Conservation (phyloP, 2,888 invertebrate species). For the Chesias legatella region DNA sequence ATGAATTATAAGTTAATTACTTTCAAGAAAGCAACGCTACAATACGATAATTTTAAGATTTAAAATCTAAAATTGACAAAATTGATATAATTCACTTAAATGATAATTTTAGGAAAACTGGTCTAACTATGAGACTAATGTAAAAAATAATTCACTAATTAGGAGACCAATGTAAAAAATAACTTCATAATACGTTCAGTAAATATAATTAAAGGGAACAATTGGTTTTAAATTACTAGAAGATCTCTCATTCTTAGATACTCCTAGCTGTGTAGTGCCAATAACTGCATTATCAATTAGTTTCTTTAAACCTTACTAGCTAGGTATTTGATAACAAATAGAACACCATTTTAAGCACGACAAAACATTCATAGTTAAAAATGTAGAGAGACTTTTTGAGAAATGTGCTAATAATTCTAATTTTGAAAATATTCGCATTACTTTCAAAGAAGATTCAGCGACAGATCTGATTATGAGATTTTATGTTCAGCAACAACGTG, state of each 20-base stretch:
- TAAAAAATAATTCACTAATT: constrained; percentile 41
- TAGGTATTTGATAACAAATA: constrained; percentile 81
- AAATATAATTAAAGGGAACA: no score
- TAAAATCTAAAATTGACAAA: constrained; percentile 80
- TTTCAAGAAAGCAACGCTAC: constrained; percentile 46
- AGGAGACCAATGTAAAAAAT: no score
- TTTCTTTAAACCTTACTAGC: constrained; percentile 77
- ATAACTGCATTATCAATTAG: constrained; percentile 75
- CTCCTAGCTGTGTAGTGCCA: constrained; percentile 69
- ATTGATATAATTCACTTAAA: constrained; percentile 78
- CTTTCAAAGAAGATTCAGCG: constrained; percentile 60
- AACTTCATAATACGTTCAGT: no score
- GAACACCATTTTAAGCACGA: constrained; percentile 82
- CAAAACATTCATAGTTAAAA: constrained; percentile 82
- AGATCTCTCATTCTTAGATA: constrained; percentile 20
- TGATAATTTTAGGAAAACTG: constrained; percentile 54
- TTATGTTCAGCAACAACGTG: constrained; percentile 45
- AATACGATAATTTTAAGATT: constrained; percentile 50
- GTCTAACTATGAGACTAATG: constrained; percentile 43
- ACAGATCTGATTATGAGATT: constrained; percentile 75
- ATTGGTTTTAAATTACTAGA: constrained; percentile 1
- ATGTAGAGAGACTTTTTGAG: constrained; percentile 81
- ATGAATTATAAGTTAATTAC: constrained; percentile 23
- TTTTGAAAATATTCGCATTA: constrained; percentile 62
- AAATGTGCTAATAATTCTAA: constrained; percentile 81